A percentile compares a stretch with the other conserved stretches of the same genome.
phyloP scores from a whole-genome alignment of 2,113 vertebrate species.

The Pteropus alecto region DNA sequence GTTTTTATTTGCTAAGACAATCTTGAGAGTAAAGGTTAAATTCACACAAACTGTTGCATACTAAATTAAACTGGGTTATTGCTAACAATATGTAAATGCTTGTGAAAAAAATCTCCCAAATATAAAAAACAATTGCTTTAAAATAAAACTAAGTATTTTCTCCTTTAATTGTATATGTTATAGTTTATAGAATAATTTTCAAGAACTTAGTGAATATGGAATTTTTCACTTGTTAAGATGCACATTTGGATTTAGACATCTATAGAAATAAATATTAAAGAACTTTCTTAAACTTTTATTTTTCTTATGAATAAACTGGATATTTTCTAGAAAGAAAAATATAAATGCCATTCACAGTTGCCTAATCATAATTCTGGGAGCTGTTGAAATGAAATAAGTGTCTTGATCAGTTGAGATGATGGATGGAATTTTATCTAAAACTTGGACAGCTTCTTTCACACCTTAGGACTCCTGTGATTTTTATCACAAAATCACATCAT shows the following conservation, averaged over 20 bases:
- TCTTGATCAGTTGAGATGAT: not conserved
- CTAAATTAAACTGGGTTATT: not conserved
- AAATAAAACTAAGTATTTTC: constrained; percentile 21
- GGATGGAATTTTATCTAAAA: constrained; percentile 12
- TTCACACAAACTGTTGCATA: not conserved
- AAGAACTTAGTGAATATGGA: not conserved
- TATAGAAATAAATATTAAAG: not conserved
- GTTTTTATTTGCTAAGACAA: not conserved
- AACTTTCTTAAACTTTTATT: not conserved
- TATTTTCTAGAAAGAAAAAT: constrained; percentile 37
- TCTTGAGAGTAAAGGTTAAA: constrained; percentile 15
- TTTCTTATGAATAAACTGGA: not conserved
- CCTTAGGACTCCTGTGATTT: constrained; percentile 39
- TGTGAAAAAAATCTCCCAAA: constrained; percentile 25
- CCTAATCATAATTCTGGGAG: constrained; percentile 8
- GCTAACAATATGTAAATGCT: not conserved
- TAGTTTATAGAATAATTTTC: not conserved
- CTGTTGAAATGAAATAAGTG: constrained; percentile 33
- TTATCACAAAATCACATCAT: constrained; percentile 32
- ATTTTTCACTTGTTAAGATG: not conserved
- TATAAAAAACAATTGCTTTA: constrained; percentile 25
- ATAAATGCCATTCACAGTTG: not conserved
- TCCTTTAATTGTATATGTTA: not conserved
- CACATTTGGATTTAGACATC: not conserved
- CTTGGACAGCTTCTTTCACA: not conserved